Evolutionary conservation across 2,888 invertebrate genomes (phyloP).

Genomic region (Drosophila monieri): DNA sequence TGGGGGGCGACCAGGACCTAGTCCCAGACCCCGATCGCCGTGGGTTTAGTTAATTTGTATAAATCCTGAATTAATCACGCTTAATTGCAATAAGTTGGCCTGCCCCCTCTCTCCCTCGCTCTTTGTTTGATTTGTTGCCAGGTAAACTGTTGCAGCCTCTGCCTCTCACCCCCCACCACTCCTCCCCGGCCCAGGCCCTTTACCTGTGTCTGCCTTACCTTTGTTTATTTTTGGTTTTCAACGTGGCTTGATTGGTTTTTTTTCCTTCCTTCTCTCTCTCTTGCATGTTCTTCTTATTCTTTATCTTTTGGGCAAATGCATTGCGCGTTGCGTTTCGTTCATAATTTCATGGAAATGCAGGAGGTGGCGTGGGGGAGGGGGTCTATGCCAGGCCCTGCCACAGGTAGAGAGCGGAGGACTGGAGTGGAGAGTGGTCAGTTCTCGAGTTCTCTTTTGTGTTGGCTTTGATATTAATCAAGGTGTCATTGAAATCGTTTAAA

Average conservation of each 20-base stretch:
- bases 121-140: constrained; percentile 52
- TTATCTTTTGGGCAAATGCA: constrained; percentile 76
- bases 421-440: constrained; percentile 31
- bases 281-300: constrained; percentile 41
- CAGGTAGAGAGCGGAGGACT: constrained; percentile 53
- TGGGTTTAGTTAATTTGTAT: constrained; percentile 75
- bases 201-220: constrained; percentile 41
- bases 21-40: constrained; percentile 41
- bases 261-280: constrained; percentile 25
- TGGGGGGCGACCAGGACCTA: not conserved
- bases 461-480: constrained; percentile 82
- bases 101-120: constrained; percentile 13
- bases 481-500: constrained; percentile 83
- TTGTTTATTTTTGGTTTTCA: constrained; percentile 77
- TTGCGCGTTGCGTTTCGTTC: constrained; percentile 72
- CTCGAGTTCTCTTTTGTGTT: constrained; percentile 42
- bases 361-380: constrained; percentile 13
- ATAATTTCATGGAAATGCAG: constrained; percentile 76
- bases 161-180: constrained; percentile 19
- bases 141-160: constrained; percentile 54
- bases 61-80: constrained; percentile 78
- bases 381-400: constrained; percentile 20
- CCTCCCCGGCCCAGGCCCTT: constrained; percentile 12
- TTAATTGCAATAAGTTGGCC: constrained; percentile 68
- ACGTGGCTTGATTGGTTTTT: constrained; percentile 72